A percentile compares a stretch with the other conserved stretches of the same genome.
Conservation (phyloP, 35 echinoderm and acorn worm genomes). For the Lytechinus pictus region DNA sequence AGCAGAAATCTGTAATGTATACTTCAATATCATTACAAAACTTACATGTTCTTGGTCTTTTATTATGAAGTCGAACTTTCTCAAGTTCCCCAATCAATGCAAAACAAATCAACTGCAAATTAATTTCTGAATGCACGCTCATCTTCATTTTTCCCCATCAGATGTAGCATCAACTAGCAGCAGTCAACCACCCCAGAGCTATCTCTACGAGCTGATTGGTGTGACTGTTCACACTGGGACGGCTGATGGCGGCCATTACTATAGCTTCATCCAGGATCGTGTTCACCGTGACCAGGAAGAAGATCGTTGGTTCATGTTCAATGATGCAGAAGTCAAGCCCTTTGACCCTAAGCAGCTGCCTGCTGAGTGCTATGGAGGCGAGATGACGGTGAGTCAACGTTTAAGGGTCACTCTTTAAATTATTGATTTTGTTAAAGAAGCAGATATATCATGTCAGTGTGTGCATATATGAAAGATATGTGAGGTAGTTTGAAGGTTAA, state of each 20-base stretch:
- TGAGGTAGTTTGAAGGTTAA: too few species aligned
- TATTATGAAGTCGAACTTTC: too few species aligned
- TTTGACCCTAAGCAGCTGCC: conserved; percentile 85
- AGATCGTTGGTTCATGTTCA: conserved; percentile 85
- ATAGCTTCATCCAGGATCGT: conserved; percentile 86
- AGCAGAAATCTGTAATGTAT: too few species aligned
- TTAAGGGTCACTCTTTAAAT: background rate
- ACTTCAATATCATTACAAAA: too few species aligned
- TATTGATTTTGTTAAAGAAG: too few species aligned
- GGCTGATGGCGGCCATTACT: conserved; percentile 90
- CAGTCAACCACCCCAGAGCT: conserved; percentile 27
- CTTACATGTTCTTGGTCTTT: too few species aligned
- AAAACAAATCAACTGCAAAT: background rate
- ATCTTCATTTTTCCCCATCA: background rate
- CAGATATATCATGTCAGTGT: too few species aligned
- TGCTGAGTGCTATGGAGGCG: conserved; percentile 81
- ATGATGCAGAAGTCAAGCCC: conserved; percentile 88
- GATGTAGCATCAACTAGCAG: conserved; percentile 18
- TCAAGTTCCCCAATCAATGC: too few species aligned
- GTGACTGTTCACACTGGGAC: conserved; percentile 90
- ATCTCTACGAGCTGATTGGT: conserved; percentile 72
- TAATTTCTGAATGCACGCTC: background rate
- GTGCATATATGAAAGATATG: too few species aligned
- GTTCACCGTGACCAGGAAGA: conserved; percentile 57
- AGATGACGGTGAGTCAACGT: conserved; percentile 80